Percentiles rank a stretch among this genome's conserved stretches.
phyloP scores from a whole-genome alignment of 2,888 invertebrate genomes.

The Chrysotoxum bicinctum region DNA sequence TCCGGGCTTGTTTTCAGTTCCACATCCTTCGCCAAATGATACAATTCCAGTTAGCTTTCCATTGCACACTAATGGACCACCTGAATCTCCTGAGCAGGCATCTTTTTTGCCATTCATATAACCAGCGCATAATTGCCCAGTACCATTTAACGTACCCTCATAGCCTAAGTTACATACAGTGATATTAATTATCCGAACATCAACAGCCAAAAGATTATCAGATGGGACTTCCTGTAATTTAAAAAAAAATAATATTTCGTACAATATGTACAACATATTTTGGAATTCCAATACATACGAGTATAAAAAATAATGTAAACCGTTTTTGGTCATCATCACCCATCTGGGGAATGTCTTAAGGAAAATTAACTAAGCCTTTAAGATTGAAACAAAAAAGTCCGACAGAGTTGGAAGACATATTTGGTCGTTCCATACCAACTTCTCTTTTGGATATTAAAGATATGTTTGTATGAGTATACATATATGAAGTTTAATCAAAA shows the following conservation, averaged over 20 bases:
- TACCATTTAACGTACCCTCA: constrained; percentile 82
- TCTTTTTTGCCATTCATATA: constrained; percentile 87
- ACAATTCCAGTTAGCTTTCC: constrained; percentile 88
- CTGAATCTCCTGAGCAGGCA: constrained; percentile 91
- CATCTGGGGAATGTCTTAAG: too few relatives aligned
- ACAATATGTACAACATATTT: too few relatives aligned
- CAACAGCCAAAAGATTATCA: constrained; percentile 57
- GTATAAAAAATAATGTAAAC: too few relatives aligned
- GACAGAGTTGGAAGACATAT: too few relatives aligned
- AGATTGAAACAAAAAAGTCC: too few relatives aligned
- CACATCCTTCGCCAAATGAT: constrained; percentile 91
- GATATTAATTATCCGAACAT: constrained; percentile 55
- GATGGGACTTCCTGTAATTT: constrained; percentile 19
- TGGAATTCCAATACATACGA: too few relatives aligned
- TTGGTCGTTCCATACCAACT: too few relatives aligned
- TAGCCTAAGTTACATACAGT: constrained; percentile 49
- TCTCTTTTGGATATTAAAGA: too few relatives aligned
- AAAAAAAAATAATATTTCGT: background rate
- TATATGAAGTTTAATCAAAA: too few relatives aligned
- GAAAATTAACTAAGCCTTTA: too few relatives aligned
- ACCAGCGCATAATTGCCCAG: constrained; percentile 87
- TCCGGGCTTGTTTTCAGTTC: constrained; percentile 87
- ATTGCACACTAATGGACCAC: constrained; percentile 87
- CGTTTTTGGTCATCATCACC: too few relatives aligned
- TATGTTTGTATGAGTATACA: too few relatives aligned